phyloP scores from a whole-genome alignment of 2,888 invertebrate species.

The Dascillus cervinus region DNA sequence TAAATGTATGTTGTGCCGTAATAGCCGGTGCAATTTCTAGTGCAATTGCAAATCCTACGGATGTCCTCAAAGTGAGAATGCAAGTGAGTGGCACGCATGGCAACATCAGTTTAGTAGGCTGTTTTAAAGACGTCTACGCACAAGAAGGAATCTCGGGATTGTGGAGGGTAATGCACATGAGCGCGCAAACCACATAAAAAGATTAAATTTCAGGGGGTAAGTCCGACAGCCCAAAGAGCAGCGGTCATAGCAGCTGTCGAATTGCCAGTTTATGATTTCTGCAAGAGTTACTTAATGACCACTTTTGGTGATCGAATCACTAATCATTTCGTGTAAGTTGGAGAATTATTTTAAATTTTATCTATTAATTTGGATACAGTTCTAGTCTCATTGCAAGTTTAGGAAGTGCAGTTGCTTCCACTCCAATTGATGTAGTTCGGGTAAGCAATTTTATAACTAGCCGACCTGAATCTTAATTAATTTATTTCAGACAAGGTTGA shows the following conservation, averaged over 20 bases:
- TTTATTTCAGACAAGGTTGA: slow-evolving; percentile 73
- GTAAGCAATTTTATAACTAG: slow-evolving; percentile 46
- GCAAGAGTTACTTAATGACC: slow-evolving; percentile 65
- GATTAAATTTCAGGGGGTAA: slow-evolving; percentile 66
- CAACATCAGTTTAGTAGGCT: slow-evolving; percentile 56
- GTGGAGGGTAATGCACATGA: slow-evolving; percentile 60
- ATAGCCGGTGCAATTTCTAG: slow-evolving; percentile 84
- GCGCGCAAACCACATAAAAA: too few relatives aligned
- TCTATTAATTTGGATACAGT: slow-evolving; percentile 44
- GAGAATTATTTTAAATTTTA: too few relatives aligned
- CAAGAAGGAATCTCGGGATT: slow-evolving; percentile 79
- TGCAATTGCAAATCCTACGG: slow-evolving; percentile 94
- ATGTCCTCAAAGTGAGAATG: slow-evolving; percentile 93
- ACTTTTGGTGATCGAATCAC: slow-evolving; percentile 69
- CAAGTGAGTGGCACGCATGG: slow-evolving; percentile 61
- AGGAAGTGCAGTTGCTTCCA: slow-evolving; percentile 88
- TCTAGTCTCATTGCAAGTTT: slow-evolving; percentile 88
- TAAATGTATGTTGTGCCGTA: slow-evolving; percentile 75
- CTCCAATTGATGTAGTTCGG: slow-evolving; percentile 88
- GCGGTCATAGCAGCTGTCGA: slow-evolving; percentile 91
- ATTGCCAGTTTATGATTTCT: slow-evolving; percentile 86
- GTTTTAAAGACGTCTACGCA: slow-evolving; percentile 74
- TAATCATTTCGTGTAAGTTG: slow-evolving; percentile 79
- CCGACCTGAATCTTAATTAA: slow-evolving; percentile 5
- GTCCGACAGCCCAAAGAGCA: slow-evolving; percentile 87